Percentiles rank a stretch among this genome's conserved stretches.
Conservation (phyloP, 1,140 invertebrate genomes). For the Aphis gossypii region DNA sequence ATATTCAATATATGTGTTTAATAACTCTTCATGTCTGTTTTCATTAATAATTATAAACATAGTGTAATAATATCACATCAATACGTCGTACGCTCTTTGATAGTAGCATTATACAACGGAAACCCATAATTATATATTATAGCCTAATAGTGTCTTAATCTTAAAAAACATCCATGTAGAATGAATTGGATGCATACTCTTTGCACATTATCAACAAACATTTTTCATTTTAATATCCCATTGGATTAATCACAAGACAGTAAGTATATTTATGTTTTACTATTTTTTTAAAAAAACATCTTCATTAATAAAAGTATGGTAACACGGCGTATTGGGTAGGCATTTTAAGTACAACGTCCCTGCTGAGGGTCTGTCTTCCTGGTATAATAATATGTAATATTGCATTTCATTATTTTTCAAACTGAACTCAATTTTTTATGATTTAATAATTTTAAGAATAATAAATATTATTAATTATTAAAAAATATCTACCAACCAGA, state of each 20-base stretch:
- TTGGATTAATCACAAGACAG: not conserved
- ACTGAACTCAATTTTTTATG: not conserved
- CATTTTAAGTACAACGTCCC: not conserved
- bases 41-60: not conserved
- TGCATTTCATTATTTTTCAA: not conserved
- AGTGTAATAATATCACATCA: not conserved
- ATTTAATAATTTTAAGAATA: not conserved
- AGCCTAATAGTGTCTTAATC: not conserved
- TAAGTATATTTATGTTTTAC: too few species aligned
- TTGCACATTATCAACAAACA: not conserved
- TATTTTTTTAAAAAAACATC: too few species aligned
- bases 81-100: too few species aligned
- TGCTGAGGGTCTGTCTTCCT: not conserved
- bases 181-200: not conserved
- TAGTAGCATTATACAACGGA: too few species aligned
- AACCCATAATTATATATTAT: too few species aligned
- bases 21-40: not conserved
- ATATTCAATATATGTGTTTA: not conserved
- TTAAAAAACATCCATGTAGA: not conserved
- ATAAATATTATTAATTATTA: not conserved
- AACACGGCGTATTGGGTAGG: not conserved
- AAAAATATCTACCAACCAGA: not conserved
- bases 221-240: not conserved
- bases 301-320: not conserved
- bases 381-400: too few species aligned